These are phyloP conservation scores for Palythoa caribaeorum DNA, from an alignment of 92 coral and sea anemone genomes.

Conservation along the genomic window DNA sequence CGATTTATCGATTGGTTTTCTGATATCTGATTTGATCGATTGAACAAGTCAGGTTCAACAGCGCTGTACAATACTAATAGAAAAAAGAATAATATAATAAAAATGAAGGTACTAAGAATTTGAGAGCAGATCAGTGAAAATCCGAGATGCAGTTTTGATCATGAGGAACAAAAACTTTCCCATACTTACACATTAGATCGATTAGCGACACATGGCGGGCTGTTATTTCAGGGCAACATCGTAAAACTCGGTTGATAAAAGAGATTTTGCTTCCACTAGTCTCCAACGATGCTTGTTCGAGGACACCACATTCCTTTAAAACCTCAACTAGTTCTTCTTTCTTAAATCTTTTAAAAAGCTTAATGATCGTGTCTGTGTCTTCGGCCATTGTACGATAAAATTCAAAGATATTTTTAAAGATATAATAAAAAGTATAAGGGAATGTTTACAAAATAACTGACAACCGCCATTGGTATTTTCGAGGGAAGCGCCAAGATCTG, in stretches of 20 bases:
- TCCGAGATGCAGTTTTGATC: too few relatives aligned
- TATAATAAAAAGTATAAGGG: neutral
- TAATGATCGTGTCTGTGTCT: conserved; percentile 58
- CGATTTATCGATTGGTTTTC: too few relatives aligned
- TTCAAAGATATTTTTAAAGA: conserved; percentile 5
- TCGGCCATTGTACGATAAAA: conserved; percentile 51
- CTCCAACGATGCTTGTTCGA: conserved; percentile 53
- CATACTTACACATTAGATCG: conserved; percentile 81
- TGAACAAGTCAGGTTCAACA: too few relatives aligned
- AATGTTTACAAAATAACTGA: conserved; percentile 7
- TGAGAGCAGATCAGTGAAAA: too few relatives aligned
- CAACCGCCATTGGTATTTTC: conserved; percentile 53
- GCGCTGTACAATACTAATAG: too few relatives aligned
- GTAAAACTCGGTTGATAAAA: conserved; percentile 69
- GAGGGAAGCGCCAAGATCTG: conserved; percentile 64
- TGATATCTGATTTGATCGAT: too few relatives aligned
- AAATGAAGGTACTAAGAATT: too few relatives aligned
- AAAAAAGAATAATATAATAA: too few relatives aligned
- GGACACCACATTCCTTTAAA: conserved; percentile 67
- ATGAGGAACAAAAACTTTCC: neutral
- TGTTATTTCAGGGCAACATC: conserved; percentile 61
- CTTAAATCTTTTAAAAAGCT: conserved; percentile 77
- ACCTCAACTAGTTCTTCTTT: conserved; percentile 80
- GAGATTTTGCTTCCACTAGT: conserved; percentile 70
- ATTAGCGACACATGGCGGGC: conserved; percentile 60